Evolutionary conservation across 2,888 invertebrate genomes (phyloP).

Genomic region (Pycnomerus fuliginosus): DNA sequence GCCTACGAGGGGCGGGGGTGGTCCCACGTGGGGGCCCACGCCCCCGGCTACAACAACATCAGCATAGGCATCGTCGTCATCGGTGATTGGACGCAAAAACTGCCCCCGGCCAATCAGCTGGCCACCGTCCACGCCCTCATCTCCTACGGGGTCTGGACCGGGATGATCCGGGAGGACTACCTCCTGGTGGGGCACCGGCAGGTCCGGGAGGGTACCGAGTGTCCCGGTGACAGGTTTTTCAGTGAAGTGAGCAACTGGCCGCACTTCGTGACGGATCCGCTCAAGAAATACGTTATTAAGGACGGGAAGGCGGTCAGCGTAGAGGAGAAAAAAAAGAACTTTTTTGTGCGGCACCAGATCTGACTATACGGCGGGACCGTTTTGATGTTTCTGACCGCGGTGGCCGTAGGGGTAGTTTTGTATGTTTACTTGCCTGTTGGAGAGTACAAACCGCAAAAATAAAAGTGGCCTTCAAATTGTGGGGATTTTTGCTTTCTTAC

Average conservation of each 20-base stretch:
- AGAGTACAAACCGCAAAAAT: too few species aligned
- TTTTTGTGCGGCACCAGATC: too few species aligned
- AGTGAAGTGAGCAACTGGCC: slow-evolving; percentile 65
- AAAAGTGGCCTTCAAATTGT: too few species aligned
- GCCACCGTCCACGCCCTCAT: slow-evolving; percentile 61
- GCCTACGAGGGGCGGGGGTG: slow-evolving; percentile 74
- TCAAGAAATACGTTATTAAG: too few species aligned
- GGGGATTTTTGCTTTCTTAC: too few species aligned
- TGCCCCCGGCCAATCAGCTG: slow-evolving; percentile 63
- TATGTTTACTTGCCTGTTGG: too few species aligned
- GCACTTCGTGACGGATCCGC: slow-evolving; percentile 49
- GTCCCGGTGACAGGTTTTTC: slow-evolving; percentile 65
- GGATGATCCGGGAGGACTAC: slow-evolving; percentile 61
- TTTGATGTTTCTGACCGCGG: too few species aligned
- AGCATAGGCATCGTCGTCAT: slow-evolving; percentile 73
- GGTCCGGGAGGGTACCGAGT: slow-evolving; percentile 61
- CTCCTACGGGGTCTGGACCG: slow-evolving; percentile 60
- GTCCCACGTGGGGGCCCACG: slow-evolving; percentile 69
- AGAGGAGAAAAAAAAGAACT: too few species aligned
- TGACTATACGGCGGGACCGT: too few species aligned
- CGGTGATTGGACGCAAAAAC: slow-evolving; percentile 66
- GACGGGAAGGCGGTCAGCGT: too few species aligned
- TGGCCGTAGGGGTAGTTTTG: too few species aligned
- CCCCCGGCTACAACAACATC: slow-evolving; percentile 64
- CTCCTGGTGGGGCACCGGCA: slow-evolving; percentile 66